These are phyloP conservation scores for Leuciscus idus DNA, from an alignment of 2,113 vertebrate species.

Conservation along the genomic window DNA sequence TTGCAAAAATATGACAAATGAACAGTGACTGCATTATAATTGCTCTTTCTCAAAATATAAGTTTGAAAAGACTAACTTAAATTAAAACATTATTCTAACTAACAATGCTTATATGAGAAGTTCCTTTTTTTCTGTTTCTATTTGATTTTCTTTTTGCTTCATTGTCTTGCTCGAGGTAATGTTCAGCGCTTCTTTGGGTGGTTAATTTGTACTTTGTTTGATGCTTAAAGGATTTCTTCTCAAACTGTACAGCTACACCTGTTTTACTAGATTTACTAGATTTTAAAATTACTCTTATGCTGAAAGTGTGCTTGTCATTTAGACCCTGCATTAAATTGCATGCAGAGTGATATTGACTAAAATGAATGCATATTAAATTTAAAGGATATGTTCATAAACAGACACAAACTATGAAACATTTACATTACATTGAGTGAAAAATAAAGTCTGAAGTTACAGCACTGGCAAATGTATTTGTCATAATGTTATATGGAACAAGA, in stretches of 20 bases:
- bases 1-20: background rate
- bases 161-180: no score
- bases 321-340: background rate
- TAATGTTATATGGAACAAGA: background rate
- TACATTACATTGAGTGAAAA: background rate
- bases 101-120: no score
- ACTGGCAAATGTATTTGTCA: background rate
- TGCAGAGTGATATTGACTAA: background rate
- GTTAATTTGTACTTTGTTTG: background rate
- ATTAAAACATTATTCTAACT: no score
- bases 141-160: no score
- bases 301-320: background rate
- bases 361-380: background rate
- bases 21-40: background rate
- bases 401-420: background rate
- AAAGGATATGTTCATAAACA: background rate
- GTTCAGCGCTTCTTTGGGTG: background rate
- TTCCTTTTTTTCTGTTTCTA: no score
- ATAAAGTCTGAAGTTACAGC: background rate
- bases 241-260: background rate
- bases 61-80: no score
- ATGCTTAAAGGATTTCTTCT: background rate
- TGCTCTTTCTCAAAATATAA: no score
- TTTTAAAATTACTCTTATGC: no score
- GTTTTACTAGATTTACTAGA: no score